These are phyloP conservation scores for Dasypogon diadema DNA, from an alignment of 2,888 invertebrate genomes.

Conservation along the genomic window DNA sequence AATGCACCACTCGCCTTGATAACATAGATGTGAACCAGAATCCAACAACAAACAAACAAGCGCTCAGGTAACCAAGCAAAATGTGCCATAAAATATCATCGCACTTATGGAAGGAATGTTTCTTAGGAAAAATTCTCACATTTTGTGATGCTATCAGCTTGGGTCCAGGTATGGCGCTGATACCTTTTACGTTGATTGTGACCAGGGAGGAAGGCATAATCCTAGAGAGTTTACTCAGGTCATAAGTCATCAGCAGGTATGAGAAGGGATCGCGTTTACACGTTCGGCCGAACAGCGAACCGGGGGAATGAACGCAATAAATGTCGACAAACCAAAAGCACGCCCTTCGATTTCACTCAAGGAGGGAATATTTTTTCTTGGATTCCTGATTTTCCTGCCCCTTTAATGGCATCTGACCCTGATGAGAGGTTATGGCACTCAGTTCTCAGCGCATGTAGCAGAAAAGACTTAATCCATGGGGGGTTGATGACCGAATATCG, in stretches of 20 bases:
- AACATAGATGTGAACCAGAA: not conserved
- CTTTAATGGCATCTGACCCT: conserved; percentile 42
- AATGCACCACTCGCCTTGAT: not conserved
- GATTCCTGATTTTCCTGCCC: conserved; percentile 30
- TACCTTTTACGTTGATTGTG: conserved; percentile 16
- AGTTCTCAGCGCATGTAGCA: not conserved
- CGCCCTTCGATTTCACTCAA: conserved; percentile 37
- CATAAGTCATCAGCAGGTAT: conserved; percentile 42
- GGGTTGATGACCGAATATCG: conserved; percentile 44
- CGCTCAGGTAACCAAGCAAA: not conserved
- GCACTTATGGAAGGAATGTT: not conserved
- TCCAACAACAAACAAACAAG: not conserved
- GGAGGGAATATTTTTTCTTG: conserved; percentile 20
- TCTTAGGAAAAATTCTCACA: conserved; percentile 23
- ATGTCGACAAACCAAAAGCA: conserved; percentile 27
- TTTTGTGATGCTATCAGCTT: conserved; percentile 24
- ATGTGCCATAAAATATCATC: conserved; percentile 11
- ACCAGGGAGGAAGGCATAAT: not conserved
- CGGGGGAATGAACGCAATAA: conserved; percentile 17
- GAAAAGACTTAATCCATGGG: conserved; percentile 38
- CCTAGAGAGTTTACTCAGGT: conserved; percentile 21
- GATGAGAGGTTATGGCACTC: conserved; percentile 44
- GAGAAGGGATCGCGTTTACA: conserved; percentile 8
- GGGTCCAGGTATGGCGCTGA: conserved; percentile 25
- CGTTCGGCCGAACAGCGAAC: not conserved